Conservation (phyloP, 2,888 invertebrate genomes). For the Nymphalis c-album region DNA sequence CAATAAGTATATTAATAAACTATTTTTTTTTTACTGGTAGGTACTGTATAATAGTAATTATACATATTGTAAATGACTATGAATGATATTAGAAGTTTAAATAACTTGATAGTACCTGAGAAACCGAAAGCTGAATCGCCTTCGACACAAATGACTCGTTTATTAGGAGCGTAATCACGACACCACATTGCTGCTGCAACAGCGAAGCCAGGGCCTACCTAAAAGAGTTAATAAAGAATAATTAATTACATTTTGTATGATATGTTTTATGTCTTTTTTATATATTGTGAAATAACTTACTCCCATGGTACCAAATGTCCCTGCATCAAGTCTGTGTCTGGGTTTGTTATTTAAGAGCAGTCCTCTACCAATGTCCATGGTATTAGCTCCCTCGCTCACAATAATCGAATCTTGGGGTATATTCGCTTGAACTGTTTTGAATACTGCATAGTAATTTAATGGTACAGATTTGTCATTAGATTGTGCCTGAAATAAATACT, state of each 20-base stretch:
- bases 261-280: not conserved
- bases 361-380: slow-evolving; percentile 98
- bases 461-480: slow-evolving; percentile 87
- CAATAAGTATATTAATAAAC: no score
- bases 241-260: not conserved
- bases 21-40: no score
- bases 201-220: slow-evolving; percentile 94
- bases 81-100: not conserved
- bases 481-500: slow-evolving; percentile 58
- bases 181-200: slow-evolving; percentile 96
- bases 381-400: slow-evolving; percentile 98
- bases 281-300: slow-evolving; percentile 61
- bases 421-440: slow-evolving; percentile 88
- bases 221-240: slow-evolving; percentile 9
- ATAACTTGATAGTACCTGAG: slow-evolving; percentile 83
- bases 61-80: no score
- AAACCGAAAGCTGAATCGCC: slow-evolving; percentile 99
- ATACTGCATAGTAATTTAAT: slow-evolving; percentile 96
- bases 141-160: slow-evolving; percentile 95
- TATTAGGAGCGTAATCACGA: slow-evolving; percentile 88
- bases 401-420: slow-evolving; percentile 93
- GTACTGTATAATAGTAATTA: no score
- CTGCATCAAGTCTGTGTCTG: slow-evolving; percentile 95
- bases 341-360: slow-evolving; percentile 92
- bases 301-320: slow-evolving; percentile 98